These are phyloP conservation scores for Alca torda DNA, from an alignment of 2,797 vertebrate species.

Conservation along the genomic window DNA sequence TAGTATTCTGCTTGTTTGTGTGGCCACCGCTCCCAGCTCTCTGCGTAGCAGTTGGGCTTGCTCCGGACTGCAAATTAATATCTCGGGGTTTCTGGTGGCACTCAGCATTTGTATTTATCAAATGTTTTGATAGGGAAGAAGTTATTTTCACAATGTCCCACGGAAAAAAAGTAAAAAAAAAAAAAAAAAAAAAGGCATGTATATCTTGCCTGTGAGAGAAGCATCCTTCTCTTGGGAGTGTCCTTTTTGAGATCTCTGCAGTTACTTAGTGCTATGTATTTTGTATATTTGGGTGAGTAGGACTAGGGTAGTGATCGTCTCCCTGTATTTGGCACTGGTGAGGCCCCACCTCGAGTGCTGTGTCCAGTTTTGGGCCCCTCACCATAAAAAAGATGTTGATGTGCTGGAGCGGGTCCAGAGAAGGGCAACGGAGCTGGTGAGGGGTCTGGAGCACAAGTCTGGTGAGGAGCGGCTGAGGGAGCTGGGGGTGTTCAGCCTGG, in stretches of 20 bases:
- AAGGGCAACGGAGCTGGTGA: too few relatives aligned
- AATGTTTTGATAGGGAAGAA: neutral
- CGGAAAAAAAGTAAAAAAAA: too few relatives aligned
- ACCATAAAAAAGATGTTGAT: too few relatives aligned
- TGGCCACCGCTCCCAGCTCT: neutral
- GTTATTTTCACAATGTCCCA: neutral
- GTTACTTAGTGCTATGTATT: neutral
- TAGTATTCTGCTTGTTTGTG: constrained; percentile 33
- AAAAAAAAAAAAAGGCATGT: neutral
- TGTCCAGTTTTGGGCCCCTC: too few relatives aligned
- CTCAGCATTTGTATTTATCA: neutral
- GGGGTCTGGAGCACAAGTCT: too few relatives aligned
- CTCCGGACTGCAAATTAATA: constrained; percentile 33
- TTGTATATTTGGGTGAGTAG: neutral
- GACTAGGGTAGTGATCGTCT: too few relatives aligned
- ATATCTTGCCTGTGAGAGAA: neutral
- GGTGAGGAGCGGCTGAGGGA: too few relatives aligned
- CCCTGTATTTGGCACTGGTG: too few relatives aligned
- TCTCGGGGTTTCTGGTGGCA: neutral
- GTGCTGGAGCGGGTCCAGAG: too few relatives aligned
- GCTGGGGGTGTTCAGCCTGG: too few relatives aligned
- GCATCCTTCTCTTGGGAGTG: neutral
- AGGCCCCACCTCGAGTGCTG: too few relatives aligned
- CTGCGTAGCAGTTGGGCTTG: neutral
- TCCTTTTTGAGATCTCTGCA: neutral